Percentiles rank a stretch among this genome's conserved stretches.
phyloP scores from a whole-genome alignment of 2,113 vertebrate species.

The Columba janthina region DNA sequence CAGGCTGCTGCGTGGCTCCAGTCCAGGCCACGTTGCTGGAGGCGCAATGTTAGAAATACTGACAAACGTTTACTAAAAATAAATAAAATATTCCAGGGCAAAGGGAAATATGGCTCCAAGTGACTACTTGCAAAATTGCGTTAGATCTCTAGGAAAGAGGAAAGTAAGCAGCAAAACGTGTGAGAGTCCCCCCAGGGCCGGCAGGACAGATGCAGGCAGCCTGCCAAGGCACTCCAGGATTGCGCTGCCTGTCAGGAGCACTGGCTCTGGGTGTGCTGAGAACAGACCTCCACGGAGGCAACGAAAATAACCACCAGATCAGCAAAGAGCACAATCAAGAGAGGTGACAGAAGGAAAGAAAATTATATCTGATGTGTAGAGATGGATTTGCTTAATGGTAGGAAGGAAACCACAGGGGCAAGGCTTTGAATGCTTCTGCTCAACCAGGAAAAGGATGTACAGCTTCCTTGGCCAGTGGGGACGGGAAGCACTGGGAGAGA shows the following conservation, averaged over 20 bases:
- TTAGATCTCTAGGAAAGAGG: constrained; percentile 60
- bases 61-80: constrained; percentile 64
- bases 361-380: background rate
- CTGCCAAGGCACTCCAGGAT: constrained; percentile 65
- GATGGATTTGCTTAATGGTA: background rate
- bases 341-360: background rate
- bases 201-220: constrained; percentile 10
- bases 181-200: constrained; percentile 26
- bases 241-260: constrained; percentile 52
- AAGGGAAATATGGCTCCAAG: constrained; percentile 45
- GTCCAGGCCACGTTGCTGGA: constrained; percentile 63
- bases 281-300: constrained; percentile 27
- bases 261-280: constrained; percentile 38
- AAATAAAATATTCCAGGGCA: constrained; percentile 54
- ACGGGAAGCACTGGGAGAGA: background rate
- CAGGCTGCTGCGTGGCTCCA: constrained; percentile 56
- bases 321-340: constrained; percentile 42
- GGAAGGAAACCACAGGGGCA: background rate
- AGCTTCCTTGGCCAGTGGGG: background rate
- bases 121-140: constrained; percentile 23
- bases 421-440: background rate
- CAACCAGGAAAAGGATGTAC: background rate
- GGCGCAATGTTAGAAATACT: constrained; percentile 64
- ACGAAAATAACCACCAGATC: constrained; percentile 56
- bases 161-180: background rate